Percentiles rank a stretch among this genome's conserved stretches.
Conservation (phyloP, 2,888 invertebrate genomes). For the Cryptus viduatorius region DNA sequence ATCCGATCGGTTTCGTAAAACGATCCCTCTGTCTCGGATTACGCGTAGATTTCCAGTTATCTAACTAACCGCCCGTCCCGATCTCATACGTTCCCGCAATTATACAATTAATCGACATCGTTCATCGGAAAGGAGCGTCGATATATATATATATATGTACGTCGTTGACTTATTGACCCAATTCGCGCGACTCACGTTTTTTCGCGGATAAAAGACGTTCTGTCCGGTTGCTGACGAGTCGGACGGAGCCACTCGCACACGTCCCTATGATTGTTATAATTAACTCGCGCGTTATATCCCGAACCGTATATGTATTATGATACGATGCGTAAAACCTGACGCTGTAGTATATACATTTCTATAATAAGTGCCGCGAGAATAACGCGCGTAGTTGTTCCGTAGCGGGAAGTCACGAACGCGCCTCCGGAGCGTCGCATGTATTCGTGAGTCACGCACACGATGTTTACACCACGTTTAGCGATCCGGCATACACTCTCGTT, state of each 20-base stretch:
- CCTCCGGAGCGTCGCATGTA: background rate
- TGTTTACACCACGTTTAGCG: background rate
- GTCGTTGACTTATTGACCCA: constrained; percentile 52
- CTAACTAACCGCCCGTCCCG: background rate
- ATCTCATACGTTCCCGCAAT: constrained; percentile 21
- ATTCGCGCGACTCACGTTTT: constrained; percentile 13
- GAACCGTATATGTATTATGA: background rate
- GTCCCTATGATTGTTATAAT: constrained; percentile 19
- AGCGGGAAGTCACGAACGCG: constrained; percentile 14
- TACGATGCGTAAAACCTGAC: background rate
- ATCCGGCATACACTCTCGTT: background rate
- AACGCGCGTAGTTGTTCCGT: constrained; percentile 32
- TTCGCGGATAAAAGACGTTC: constrained; percentile 25
- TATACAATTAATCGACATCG: constrained; percentile 20
- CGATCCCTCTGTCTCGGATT: background rate
- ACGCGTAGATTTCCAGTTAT: constrained; percentile 3
- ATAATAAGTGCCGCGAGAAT: constrained; percentile 8
- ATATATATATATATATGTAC: too few relatives aligned
- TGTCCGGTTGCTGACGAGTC: constrained; percentile 25
- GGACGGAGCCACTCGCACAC: constrained; percentile 2
- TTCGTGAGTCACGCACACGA: constrained; percentile 23
- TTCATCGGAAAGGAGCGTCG: constrained; percentile 11
- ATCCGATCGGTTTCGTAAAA: background rate
- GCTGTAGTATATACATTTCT: background rate
- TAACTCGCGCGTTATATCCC: constrained; percentile 14